Conservation (phyloP, 2,113 vertebrate genomes). For the Bubo blakistoni region DNA sequence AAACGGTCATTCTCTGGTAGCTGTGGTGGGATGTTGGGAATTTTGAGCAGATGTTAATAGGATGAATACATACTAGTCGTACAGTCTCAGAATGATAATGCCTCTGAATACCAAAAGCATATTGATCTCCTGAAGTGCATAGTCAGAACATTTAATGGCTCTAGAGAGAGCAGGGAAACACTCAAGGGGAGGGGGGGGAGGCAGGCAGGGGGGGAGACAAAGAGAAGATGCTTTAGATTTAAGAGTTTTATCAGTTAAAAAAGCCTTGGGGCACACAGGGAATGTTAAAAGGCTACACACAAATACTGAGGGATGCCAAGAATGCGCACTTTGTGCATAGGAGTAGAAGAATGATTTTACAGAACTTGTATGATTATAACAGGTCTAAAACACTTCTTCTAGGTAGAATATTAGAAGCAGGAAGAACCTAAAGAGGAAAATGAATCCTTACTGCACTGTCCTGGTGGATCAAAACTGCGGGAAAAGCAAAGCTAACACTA, state of each 20-base stretch:
- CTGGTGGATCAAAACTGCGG: neutral
- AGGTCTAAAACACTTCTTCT: neutral
- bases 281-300: neutral
- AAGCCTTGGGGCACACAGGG: neutral
- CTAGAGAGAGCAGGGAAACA: neutral
- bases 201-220: neutral
- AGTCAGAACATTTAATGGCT: slow-evolving; percentile 24
- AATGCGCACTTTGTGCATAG: neutral
- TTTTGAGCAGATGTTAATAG: slow-evolving; percentile 61
- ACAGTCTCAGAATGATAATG: slow-evolving; percentile 56
- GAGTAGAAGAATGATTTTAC: neutral
- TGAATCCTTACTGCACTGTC: neutral
- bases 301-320: neutral
- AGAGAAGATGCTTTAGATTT: neutral
- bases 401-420: neutral
- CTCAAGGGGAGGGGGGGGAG: neutral
- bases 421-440: neutral
- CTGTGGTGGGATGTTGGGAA: slow-evolving; percentile 18
- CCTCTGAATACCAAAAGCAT: slow-evolving; percentile 28
- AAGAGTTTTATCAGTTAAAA: neutral
- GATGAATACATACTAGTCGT: neutral
- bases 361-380: neutral
- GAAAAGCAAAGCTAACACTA: neutral
- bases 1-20: neutral
- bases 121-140: slow-evolving; percentile 34